Evolutionary conservation across 2,797 vertebrate genomes (phyloP).

Genomic region (Sebastes iracundus): DNA sequence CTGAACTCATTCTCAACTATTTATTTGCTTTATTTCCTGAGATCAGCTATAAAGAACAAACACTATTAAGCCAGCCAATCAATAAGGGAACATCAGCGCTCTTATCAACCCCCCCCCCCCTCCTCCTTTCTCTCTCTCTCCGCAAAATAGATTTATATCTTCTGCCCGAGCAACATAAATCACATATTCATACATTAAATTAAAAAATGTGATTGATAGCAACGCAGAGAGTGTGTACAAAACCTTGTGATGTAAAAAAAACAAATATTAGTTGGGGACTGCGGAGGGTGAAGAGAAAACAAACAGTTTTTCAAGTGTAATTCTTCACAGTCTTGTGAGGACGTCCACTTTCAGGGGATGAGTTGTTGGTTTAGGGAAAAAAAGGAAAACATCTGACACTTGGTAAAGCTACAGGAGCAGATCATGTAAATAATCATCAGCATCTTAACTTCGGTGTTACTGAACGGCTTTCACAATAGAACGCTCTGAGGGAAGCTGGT

Average conservation of each 20-base stretch:
- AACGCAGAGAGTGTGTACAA: slow-evolving; percentile 66
- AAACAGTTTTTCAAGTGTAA: slow-evolving; percentile 55
- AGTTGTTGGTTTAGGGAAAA: slow-evolving; percentile 25
- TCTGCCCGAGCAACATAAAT: slow-evolving; percentile 82
- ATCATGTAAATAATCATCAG: slow-evolving; percentile 28
- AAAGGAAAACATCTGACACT: slow-evolving; percentile 26
- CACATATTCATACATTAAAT: slow-evolving; percentile 88
- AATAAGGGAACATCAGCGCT: slow-evolving; percentile 83
- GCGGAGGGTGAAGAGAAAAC: slow-evolving; percentile 64
- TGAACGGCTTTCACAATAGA: neutral
- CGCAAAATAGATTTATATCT: slow-evolving; percentile 85
- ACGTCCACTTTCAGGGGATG: slow-evolving; percentile 27
- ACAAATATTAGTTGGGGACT: slow-evolving; percentile 69
- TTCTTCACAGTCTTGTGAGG: slow-evolving; percentile 46
- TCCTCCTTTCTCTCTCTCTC: slow-evolving; percentile 18
- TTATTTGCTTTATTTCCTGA: slow-evolving; percentile 86
- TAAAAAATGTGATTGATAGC: slow-evolving; percentile 85
- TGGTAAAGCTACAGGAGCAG: slow-evolving; percentile 7
- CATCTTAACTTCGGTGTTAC: neutral
- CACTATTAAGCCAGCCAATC: slow-evolving; percentile 87
- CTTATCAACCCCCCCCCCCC: slow-evolving; percentile 57
- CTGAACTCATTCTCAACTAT: slow-evolving; percentile 79
- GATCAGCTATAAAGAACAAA: slow-evolving; percentile 88
- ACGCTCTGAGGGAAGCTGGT: neutral
- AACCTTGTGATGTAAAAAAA: slow-evolving; percentile 57